A percentile compares a stretch with the other conserved stretches of the same genome.
Evolutionary conservation across 2,888 invertebrate genomes (phyloP).

Genomic region (Ceriagrion tenellum): DNA sequence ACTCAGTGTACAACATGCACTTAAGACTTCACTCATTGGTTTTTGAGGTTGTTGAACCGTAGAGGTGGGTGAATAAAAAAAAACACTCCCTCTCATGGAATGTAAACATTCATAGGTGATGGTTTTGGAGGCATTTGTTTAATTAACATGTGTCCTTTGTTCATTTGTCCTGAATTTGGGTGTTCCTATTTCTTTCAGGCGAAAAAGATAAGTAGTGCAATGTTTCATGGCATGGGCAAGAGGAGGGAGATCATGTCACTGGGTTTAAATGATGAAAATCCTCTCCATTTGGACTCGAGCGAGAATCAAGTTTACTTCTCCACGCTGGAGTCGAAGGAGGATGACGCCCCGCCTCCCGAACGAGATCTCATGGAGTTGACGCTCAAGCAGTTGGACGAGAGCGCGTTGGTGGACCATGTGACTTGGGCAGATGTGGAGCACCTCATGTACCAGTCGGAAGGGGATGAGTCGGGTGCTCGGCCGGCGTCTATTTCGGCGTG

Average conservation of each 20-base stretch:
- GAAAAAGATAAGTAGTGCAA: conserved; percentile 78
- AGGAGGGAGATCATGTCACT: conserved; percentile 36
- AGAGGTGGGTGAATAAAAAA: too few species aligned
- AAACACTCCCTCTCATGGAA: too few species aligned
- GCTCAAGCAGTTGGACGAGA: background rate
- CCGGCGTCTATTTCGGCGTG: background rate
- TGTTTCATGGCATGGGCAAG: conserved; percentile 72
- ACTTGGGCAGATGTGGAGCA: conserved; percentile 37
- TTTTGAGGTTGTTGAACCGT: too few species aligned
- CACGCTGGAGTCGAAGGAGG: background rate
- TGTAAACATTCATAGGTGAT: too few species aligned
- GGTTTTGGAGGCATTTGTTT: too few species aligned
- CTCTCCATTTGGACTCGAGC: background rate
- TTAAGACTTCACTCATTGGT: too few species aligned
- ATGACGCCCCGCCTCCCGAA: background rate
- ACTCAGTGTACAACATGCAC: too few species aligned
- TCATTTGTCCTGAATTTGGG: too few species aligned
- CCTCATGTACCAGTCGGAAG: background rate
- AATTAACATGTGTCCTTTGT: too few species aligned
- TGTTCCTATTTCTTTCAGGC: conserved; percentile 71
- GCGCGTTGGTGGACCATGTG: background rate
- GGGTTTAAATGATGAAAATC: conserved; percentile 21
- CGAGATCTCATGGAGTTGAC: background rate
- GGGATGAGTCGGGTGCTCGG: background rate
- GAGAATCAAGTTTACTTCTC: background rate